Conservation (phyloP, 2,113 vertebrate species). For the Osmerus eperlanus region DNA sequence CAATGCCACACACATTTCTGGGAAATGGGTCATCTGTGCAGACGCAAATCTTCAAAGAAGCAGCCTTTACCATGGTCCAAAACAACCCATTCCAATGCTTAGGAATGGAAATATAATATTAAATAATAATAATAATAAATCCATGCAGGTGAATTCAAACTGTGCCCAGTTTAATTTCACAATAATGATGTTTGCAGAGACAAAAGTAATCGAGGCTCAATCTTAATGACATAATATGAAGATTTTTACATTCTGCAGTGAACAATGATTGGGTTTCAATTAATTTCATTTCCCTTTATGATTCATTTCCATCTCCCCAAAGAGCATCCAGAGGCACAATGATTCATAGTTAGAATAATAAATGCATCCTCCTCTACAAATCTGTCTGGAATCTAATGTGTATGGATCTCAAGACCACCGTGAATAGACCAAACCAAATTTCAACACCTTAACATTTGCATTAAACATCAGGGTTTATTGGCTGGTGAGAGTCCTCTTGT, state of each 20-base stretch:
- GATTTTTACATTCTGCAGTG: conserved; percentile 23
- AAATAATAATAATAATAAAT: too few relatives aligned
- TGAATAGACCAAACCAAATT: neutral
- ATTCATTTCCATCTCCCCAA: conserved; percentile 43
- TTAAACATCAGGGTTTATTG: too few relatives aligned
- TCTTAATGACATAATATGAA: conserved; percentile 15
- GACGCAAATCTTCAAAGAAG: conserved; percentile 52
- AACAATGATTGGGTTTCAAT: conserved; percentile 45
- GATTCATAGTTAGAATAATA: conserved; percentile 50
- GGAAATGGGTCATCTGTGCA: conserved; percentile 59
- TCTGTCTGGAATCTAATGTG: conserved; percentile 41
- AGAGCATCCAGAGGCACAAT: conserved; percentile 39
- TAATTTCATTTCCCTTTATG: conserved; percentile 36
- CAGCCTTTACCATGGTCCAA: neutral
- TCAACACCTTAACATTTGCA: too few relatives aligned
- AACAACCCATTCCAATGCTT: conserved; percentile 15
- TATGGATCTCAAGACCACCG: conserved; percentile 45
- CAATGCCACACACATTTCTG: conserved; percentile 35
- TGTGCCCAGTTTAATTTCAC: conserved; percentile 28
- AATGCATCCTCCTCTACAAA: conserved; percentile 36
- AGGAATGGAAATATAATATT: neutral
- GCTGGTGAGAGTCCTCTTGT: too few relatives aligned
- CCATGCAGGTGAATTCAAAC: conserved; percentile 10
- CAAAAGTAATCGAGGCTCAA: conserved; percentile 14
- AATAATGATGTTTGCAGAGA: neutral